A percentile compares a stretch with the other conserved stretches of the same genome.
These are phyloP conservation scores for Cephonodes hylas DNA, from an alignment of 2,888 invertebrate genomes.

Conservation along the genomic window DNA sequence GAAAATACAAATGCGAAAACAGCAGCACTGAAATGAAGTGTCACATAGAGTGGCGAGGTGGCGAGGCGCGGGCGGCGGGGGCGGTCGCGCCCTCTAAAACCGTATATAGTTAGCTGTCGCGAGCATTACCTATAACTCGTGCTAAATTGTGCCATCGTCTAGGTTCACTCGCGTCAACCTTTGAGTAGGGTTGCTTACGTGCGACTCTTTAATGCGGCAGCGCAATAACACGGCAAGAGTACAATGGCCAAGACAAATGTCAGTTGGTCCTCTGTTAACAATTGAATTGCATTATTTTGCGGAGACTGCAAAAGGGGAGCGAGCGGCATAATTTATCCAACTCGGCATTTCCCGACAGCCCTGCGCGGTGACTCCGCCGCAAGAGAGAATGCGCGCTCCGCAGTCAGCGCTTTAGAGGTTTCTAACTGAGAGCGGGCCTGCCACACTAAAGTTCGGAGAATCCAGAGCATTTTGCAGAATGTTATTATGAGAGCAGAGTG, in stretches of 20 bases:
- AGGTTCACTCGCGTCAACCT: slow-evolving; percentile 18
- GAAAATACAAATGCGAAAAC: neutral
- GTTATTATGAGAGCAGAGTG: slow-evolving; percentile 67
- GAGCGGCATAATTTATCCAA: slow-evolving; percentile 72
- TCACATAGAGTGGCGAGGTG: neutral
- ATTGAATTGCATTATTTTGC: slow-evolving; percentile 74
- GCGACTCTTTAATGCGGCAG: slow-evolving; percentile 22
- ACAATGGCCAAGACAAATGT: slow-evolving; percentile 62
- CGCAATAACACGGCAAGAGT: slow-evolving; percentile 35
- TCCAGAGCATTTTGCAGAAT: slow-evolving; percentile 75
- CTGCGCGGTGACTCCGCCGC: slow-evolving; percentile 63
- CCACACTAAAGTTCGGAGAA: slow-evolving; percentile 72
- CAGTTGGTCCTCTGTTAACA: slow-evolving; percentile 59
- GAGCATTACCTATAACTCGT: slow-evolving; percentile 23
- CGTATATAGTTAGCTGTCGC: slow-evolving; percentile 11
- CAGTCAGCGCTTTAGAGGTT: slow-evolving; percentile 76
- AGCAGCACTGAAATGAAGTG: neutral
- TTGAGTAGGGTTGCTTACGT: slow-evolving; percentile 5
- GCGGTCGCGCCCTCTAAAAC: slow-evolving; percentile 16
- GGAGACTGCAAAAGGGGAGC: slow-evolving; percentile 67
- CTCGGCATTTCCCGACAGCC: slow-evolving; percentile 72
- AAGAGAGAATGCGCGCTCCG: slow-evolving; percentile 67
- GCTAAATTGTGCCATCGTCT: slow-evolving; percentile 35
- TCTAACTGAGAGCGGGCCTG: slow-evolving; percentile 59
- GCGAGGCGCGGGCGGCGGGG: neutral